Conservation (phyloP, 2,113 vertebrate genomes). For the Petrocephalus microphthalmus region DNA sequence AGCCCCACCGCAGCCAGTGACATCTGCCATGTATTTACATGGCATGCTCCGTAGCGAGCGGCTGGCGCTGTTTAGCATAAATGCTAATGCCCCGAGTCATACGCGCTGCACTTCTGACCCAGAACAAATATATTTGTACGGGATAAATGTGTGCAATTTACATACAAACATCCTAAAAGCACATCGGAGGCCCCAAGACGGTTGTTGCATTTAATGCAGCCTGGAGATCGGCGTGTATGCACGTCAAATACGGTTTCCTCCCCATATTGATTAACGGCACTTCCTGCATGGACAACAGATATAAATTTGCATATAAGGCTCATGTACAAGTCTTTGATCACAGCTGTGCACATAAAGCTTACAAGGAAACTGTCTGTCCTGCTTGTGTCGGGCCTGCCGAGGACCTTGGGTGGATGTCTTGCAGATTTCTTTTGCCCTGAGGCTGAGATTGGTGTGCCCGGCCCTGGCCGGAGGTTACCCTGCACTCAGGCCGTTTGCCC, state of each 20-base stretch:
- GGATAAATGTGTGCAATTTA: slow-evolving; percentile 7
- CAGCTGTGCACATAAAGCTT: background rate
- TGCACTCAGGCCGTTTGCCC: slow-evolving; percentile 30
- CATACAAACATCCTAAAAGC: slow-evolving; percentile 8
- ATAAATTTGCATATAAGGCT: background rate
- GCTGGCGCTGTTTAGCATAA: slow-evolving; percentile 50
- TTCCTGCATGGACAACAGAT: background rate
- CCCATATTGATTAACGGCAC: background rate
- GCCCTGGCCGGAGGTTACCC: slow-evolving; percentile 1
- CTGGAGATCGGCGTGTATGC: background rate
- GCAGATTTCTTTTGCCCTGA: background rate
- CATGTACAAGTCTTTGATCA: background rate
- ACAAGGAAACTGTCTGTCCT: background rate
- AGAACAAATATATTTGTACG: slow-evolving; percentile 52
- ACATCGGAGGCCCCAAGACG: background rate
- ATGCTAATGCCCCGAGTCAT: slow-evolving; percentile 48
- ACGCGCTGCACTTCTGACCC: slow-evolving; percentile 48
- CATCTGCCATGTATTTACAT: slow-evolving; percentile 14
- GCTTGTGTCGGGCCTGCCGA: background rate
- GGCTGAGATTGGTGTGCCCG: background rate
- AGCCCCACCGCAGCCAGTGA: background rate
- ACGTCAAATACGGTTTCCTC: background rate
- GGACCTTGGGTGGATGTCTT: background rate
- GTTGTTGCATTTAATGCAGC: background rate
- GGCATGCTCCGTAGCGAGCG: slow-evolving; percentile 44